phyloP scores from a whole-genome alignment of 1,140 invertebrate genomes.

The Patella vulgata region DNA sequence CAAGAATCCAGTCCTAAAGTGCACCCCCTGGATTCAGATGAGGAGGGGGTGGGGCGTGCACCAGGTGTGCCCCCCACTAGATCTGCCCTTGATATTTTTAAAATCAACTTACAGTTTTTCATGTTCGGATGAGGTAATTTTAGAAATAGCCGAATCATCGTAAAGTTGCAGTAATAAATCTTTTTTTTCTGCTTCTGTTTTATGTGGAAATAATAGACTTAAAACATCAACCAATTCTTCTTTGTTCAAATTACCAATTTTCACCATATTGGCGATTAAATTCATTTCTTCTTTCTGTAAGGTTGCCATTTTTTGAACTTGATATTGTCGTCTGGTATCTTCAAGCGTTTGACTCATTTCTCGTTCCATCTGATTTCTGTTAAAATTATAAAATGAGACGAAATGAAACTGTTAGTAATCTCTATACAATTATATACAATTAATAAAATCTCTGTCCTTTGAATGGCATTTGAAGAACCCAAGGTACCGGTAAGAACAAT shows the following conservation, averaged over 20 bases:
- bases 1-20: no score
- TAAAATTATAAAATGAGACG: conserved; percentile 14
- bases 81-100: conserved; percentile 4
- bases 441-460: no score
- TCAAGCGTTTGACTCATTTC: conserved; percentile 55
- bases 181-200: conserved; percentile 40
- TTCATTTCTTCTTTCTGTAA: conserved; percentile 55
- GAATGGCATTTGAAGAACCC: no score
- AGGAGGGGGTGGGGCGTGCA: no score
- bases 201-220: conserved; percentile 48
- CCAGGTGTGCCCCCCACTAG: no score
- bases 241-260: conserved; percentile 42
- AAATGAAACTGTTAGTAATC: no score
- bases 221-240: conserved; percentile 49
- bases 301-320: conserved; percentile 40
- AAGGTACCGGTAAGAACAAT: no score
- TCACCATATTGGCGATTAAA: conserved; percentile 52
- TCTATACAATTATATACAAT: no score
- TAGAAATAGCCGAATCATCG: conserved; percentile 13
- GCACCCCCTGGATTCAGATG: no score
- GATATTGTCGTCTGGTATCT: conserved; percentile 44
- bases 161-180: conserved; percentile 37
- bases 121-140: conserved; percentile 1
- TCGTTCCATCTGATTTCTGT: conserved; percentile 51
- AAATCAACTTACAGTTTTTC: conserved; percentile 9